phyloP scores from a whole-genome alignment of 1,140 invertebrate species.

The Hylaeus volcanicus region DNA sequence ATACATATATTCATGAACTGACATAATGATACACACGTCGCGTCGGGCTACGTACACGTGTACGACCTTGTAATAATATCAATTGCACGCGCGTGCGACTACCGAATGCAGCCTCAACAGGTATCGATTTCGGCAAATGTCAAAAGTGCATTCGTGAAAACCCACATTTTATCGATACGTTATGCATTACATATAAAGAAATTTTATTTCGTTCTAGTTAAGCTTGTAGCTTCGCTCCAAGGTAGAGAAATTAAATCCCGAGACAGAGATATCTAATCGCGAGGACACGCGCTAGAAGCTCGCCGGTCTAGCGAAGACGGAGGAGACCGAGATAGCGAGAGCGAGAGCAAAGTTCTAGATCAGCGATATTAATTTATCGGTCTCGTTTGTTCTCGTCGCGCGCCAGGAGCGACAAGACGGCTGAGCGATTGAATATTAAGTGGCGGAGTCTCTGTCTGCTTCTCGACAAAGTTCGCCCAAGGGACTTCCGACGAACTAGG shows the following conservation, averaged over 20 bases:
- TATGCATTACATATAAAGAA: too few relatives aligned
- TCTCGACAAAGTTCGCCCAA: slow-evolving; percentile 60
- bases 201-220: too few relatives aligned
- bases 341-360: slow-evolving; percentile 12
- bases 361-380: slow-evolving; percentile 62
- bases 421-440: slow-evolving; percentile 71
- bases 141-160: slow-evolving; percentile 41
- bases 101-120: slow-evolving; percentile 54
- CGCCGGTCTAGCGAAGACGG: neutral
- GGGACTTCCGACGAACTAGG: slow-evolving; percentile 57
- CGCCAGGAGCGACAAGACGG: slow-evolving; percentile 49
- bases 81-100: neutral
- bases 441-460: slow-evolving; percentile 54
- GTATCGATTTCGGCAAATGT: slow-evolving; percentile 59
- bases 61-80: slow-evolving; percentile 26
- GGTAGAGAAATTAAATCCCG: neutral
- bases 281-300: neutral
- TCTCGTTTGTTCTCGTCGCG: slow-evolving; percentile 57
- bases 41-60: slow-evolving; percentile 23
- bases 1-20: slow-evolving; percentile 49
- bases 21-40: slow-evolving; percentile 46
- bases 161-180: too few relatives aligned
- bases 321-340: neutral
- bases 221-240: too few relatives aligned
- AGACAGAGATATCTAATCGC: neutral